A percentile compares a stretch with the other conserved stretches of the same genome.
These are phyloP conservation scores for Enteromius viviparus DNA, from an alignment of 2,797 vertebrate species.

Conservation along the genomic window DNA sequence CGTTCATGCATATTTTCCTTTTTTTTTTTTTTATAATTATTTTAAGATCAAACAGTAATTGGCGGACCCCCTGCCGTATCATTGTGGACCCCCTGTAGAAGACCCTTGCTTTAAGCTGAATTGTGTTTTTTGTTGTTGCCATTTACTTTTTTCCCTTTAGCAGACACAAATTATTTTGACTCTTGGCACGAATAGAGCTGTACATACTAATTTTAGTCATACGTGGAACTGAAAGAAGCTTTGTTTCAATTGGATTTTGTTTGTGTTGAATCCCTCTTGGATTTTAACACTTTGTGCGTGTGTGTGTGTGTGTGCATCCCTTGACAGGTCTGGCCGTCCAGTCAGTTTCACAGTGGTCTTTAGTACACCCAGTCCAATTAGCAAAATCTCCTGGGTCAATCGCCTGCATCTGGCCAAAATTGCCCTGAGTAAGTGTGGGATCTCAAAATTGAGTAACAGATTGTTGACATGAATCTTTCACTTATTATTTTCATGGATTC, in stretches of 20 bases:
- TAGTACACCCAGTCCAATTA: slow-evolving; percentile 88
- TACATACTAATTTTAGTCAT: slow-evolving; percentile 24
- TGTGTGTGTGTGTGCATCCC: slow-evolving; percentile 20
- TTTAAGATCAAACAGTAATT: slow-evolving; percentile 32
- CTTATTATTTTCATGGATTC: slow-evolving; percentile 24
- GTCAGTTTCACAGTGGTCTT: slow-evolving; percentile 92
- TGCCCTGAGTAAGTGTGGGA: slow-evolving; percentile 81
- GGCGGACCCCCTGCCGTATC: neutral
- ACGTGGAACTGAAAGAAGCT: slow-evolving; percentile 17
- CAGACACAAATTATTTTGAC: neutral
- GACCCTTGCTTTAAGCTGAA: slow-evolving; percentile 11
- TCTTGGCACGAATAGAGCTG: slow-evolving; percentile 1
- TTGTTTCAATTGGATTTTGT: slow-evolving; percentile 32
- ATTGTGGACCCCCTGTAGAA: slow-evolving; percentile 24
- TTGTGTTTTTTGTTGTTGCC: slow-evolving; percentile 12
- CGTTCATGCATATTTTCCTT: slow-evolving; percentile 4
- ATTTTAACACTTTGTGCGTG: slow-evolving; percentile 8
- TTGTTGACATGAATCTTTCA: slow-evolving; percentile 21
- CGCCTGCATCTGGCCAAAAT: slow-evolving; percentile 88
- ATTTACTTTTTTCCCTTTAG: neutral
- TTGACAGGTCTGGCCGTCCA: slow-evolving; percentile 85
- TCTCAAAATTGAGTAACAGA: slow-evolving; percentile 1
- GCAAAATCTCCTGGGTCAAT: slow-evolving; percentile 94
- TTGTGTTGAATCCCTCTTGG: slow-evolving; percentile 34
- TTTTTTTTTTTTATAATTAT: neutral